A percentile compares a stretch with the other conserved stretches of the same genome.
Conservation (phyloP, 64 coral and sea anemone species). For the Astreopora myriophthalma region DNA sequence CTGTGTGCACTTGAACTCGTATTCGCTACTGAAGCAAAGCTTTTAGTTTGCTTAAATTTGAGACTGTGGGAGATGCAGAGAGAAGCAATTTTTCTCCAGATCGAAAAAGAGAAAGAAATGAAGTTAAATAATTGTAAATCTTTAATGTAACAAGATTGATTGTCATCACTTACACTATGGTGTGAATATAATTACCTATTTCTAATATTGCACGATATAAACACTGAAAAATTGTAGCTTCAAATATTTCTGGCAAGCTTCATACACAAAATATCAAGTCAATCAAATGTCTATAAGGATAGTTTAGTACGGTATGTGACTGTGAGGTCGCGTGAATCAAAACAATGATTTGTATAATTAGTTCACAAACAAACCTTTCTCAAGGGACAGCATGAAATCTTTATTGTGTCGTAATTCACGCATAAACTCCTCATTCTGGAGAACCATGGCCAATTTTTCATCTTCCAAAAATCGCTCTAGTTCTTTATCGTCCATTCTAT, state of each 20-base stretch:
- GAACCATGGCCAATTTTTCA: slow-evolving; percentile 84
- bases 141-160: slow-evolving; percentile 7
- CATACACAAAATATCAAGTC: not conserved
- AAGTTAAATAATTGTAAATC: not conserved
- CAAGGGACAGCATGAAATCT: slow-evolving; percentile 88
- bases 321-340: not conserved
- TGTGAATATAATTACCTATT: slow-evolving; percentile 24
- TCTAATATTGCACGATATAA: not conserved
- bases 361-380: slow-evolving; percentile 66
- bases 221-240: not conserved
- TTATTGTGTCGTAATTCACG: slow-evolving; percentile 75
- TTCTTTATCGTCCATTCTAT: slow-evolving; percentile 66
- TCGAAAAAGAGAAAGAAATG: not conserved
- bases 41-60: not conserved
- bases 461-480: slow-evolving; percentile 81
- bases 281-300: not conserved
- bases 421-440: slow-evolving; percentile 93
- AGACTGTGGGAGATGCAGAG: not conserved
- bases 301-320: too few relatives aligned
- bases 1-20: not conserved
- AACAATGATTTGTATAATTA: not conserved
- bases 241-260: not conserved
- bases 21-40: not conserved
- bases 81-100: not conserved
- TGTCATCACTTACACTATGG: not conserved